phyloP scores from a whole-genome alignment of 2,113 vertebrate species.

The Ammodytes marinus region DNA sequence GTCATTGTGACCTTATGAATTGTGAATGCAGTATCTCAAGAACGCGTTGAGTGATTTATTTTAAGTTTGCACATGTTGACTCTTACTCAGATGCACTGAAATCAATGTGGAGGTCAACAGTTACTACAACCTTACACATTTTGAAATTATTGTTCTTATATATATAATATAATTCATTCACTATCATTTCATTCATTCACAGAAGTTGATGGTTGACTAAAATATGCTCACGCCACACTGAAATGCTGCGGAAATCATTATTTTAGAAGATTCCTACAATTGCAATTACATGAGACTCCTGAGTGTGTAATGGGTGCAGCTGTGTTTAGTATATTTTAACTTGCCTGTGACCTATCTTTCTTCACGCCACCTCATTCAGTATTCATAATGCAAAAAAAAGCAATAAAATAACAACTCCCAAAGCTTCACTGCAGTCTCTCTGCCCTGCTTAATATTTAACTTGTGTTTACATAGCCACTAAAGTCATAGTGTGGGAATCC shows the following conservation, averaged over 20 bases:
- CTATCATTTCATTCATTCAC: no score
- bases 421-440: constrained; percentile 25
- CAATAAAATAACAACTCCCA: constrained; percentile 28
- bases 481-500: constrained; percentile 57
- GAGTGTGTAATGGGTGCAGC: not conserved
- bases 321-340: constrained; percentile 40
- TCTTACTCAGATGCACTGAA: no score
- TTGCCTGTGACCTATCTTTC: constrained; percentile 32
- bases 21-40: no score
- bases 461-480: constrained; percentile 65
- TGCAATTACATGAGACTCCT: not conserved
- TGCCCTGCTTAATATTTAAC: constrained; percentile 73
- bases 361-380: constrained; percentile 44
- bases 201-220: not conserved
- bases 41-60: no score
- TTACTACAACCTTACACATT: no score
- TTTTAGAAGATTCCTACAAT: not conserved
- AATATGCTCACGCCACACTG: not conserved
- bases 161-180: no score
- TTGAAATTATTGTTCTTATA: no score
- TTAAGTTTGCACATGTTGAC: no score
- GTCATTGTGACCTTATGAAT: no score
- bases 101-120: no score
- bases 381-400: constrained; percentile 30
- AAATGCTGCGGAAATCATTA: not conserved